Base-by-base conservation (phyloP, 2,797 vertebrate genomes). In the Eurystomus glaucurus region DNA sequence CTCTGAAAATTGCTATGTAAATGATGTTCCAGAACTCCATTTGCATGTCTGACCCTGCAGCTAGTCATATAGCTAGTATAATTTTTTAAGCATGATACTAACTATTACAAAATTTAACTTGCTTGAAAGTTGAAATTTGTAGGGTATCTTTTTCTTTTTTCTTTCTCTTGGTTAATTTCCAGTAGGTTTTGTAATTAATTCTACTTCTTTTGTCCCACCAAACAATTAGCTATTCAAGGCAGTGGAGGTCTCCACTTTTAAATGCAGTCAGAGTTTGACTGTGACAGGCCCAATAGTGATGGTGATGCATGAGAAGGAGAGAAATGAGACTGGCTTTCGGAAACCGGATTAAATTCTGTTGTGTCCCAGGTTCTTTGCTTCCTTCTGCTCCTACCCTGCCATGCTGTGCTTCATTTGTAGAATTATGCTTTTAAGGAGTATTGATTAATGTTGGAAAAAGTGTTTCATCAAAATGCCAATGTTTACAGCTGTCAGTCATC, bases 201-300 rank as follows among this genome's bases (percentile, higher is more conserved):
- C 57, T 88, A 6, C 31, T 55, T 54, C 37, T 77, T 79, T 84
- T 81, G 50, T 90, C 46, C 20, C 22, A 15, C 19, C 19, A 9
- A 82, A 80, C 33, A 93, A 60, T 82, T 70, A 82, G 37, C 58
- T 93, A 19, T 92, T 94, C 43, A 93, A 87, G 51, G 76, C 70
- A 57, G 29, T 57, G 68, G 33, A 94, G 45, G 58, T 92, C 37
- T 85, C 29, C 57, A 75, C n/a, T 91, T 96, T 66, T 80, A 95
- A 92, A 95, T 91, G 65, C 72, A 75, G 76, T 78, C 48, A 60
- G 75, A 61, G 60, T 84, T 88, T 82, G 74, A 31, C 39, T 85
- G 77, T 93, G 66, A 51, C 62, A 85, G 29, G 45, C 68, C 37
- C 70, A 46, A 58, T 48, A 66, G 70, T 50, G 46, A 55, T 86